A percentile compares a stretch with the other conserved stretches of the same genome.
These are phyloP conservation scores for Rhingia campestris DNA, from an alignment of 2,888 invertebrate genomes.

Conservation along the genomic window DNA sequence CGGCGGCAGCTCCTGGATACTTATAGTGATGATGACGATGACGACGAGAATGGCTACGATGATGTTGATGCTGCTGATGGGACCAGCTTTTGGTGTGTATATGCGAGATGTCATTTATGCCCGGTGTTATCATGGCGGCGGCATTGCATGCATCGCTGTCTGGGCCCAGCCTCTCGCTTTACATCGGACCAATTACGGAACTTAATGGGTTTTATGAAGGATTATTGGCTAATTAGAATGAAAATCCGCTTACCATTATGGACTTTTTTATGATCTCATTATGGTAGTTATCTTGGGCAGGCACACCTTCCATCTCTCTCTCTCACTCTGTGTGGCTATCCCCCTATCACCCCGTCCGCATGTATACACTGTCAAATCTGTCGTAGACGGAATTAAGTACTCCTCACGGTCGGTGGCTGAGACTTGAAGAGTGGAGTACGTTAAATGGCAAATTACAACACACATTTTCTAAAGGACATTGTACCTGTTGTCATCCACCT, in stretches of 20 bases:
- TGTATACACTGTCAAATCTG: slow-evolving; percentile 30
- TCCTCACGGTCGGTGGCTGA: neutral
- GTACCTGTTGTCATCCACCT: slow-evolving; percentile 2
- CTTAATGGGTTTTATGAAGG: slow-evolving; percentile 67
- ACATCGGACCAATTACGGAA: slow-evolving; percentile 57
- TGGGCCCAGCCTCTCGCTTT: slow-evolving; percentile 32
- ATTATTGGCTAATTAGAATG: slow-evolving; percentile 76
- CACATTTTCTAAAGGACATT: slow-evolving; percentile 26
- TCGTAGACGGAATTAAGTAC: slow-evolving; percentile 38
- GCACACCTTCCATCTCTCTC: slow-evolving; percentile 28
- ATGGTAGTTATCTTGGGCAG: slow-evolving; percentile 74
- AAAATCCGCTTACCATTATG: slow-evolving; percentile 75
- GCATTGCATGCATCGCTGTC: slow-evolving; percentile 52
- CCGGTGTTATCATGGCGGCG: slow-evolving; percentile 46
- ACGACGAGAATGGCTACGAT: neutral
- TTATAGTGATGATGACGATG: slow-evolving; percentile 41
- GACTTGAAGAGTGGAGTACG: neutral
- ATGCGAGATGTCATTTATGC: slow-evolving; percentile 56
- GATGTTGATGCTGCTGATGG: slow-evolving; percentile 31
- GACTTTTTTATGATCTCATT: slow-evolving; percentile 74
- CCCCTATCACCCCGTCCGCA: slow-evolving; percentile 36
- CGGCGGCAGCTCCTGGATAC: slow-evolving; percentile 36
- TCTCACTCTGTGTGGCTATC: no score
- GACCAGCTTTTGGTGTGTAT: slow-evolving; percentile 31
- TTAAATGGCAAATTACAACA: slow-evolving; percentile 14